Evolutionary conservation across 2,888 invertebrate species (phyloP).

Genomic region (Microchrysa polita): DNA sequence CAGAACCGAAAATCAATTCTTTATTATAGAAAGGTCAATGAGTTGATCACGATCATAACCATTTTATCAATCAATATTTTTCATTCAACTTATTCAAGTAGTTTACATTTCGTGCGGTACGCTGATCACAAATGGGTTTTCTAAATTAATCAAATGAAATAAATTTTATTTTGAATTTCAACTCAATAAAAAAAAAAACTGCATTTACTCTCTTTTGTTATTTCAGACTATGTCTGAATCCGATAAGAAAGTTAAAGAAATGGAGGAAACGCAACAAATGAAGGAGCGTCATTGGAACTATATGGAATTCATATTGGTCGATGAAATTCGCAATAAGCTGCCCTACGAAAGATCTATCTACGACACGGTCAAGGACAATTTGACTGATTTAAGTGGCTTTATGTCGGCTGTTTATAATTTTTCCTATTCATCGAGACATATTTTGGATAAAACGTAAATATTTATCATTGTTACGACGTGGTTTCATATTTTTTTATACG

Average conservation of each 20-base stretch:
- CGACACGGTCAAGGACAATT: neutral
- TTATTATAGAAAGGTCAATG: no score
- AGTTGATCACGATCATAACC: no score
- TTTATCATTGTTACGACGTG: neutral
- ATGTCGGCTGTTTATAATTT: conserved; percentile 47
- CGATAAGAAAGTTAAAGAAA: neutral
- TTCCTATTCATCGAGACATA: conserved; percentile 15
- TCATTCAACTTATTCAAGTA: no score
- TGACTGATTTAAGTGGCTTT: conserved; percentile 44
- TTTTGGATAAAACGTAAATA: conserved; percentile 6
- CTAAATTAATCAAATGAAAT: no score
- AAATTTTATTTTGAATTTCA: no score
- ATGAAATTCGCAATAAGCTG: conserved; percentile 18
- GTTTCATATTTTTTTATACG: neutral
- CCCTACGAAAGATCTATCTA: neutral
- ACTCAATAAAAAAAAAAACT: no score
- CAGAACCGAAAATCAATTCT: no score
- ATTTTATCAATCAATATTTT: no score
- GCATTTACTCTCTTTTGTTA: no score
- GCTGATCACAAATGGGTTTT: no score
- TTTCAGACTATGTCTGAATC: no score
- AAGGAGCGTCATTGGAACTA: neutral
- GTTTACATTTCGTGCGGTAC: no score
- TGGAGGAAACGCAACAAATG: neutral
- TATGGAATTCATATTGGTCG: neutral